A percentile compares a stretch with the other conserved stretches of the same genome.
phyloP scores from a whole-genome alignment of 2,113 vertebrate genomes.

The Chaenocephalus aceratus region DNA sequence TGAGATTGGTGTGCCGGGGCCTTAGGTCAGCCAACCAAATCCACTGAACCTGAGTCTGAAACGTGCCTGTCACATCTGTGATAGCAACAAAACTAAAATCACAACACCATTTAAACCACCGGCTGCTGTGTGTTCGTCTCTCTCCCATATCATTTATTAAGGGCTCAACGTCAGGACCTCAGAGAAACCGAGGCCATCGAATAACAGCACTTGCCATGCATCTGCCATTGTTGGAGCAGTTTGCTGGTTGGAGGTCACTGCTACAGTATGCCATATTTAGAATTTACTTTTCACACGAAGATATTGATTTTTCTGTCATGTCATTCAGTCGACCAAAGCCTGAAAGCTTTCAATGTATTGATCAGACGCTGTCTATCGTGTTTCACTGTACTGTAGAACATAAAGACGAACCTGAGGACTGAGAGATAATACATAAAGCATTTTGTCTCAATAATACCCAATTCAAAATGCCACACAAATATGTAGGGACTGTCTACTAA shows the following conservation, averaged over 20 bases:
- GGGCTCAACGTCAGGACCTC: not conserved
- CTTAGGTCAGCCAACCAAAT: constrained; percentile 30
- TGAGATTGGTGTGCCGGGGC: constrained; percentile 6
- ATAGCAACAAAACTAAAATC: constrained; percentile 4
- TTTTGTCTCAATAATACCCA: not conserved
- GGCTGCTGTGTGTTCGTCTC: not conserved
- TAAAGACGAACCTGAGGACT: not conserved
- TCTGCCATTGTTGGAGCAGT: not conserved
- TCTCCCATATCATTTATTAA: constrained; percentile 7
- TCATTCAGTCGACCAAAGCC: not conserved
- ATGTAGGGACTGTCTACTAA: not conserved
- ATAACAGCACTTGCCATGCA: not conserved
- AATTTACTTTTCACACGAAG: not conserved
- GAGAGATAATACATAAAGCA: not conserved
- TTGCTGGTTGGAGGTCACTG: not conserved
- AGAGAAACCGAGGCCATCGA: not conserved
- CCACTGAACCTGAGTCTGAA: constrained; percentile 9
- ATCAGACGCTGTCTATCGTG: not conserved
- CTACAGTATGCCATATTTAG: not conserved
- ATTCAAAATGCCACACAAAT: not conserved
- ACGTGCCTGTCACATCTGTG: constrained; percentile 11
- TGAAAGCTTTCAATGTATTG: constrained; percentile 1
- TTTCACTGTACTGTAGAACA: not conserved
- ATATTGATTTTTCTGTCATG: not conserved
- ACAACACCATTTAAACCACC: not conserved